phyloP scores from a whole-genome alignment of 2,888 invertebrate genomes.

The Entomobrya multifasciata region DNA sequence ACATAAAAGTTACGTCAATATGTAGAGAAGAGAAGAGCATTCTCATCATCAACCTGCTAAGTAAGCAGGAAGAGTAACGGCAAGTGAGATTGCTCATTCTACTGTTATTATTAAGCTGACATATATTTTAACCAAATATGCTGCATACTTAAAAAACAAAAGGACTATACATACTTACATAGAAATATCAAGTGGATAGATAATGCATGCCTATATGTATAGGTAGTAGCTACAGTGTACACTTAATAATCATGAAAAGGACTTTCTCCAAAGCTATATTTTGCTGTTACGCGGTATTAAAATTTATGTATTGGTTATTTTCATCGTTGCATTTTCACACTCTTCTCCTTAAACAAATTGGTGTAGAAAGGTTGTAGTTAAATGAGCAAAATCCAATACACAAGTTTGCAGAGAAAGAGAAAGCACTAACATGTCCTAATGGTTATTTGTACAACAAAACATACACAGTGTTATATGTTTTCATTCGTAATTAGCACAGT shows the following conservation, averaged over 20 bases:
- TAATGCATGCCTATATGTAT: not conserved
- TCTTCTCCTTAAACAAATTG: not conserved
- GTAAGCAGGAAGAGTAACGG: not conserved
- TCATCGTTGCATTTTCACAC: not conserved
- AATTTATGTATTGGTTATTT: not conserved
- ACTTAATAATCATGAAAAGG: not conserved
- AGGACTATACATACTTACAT: not conserved
- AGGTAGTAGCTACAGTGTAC: not conserved
- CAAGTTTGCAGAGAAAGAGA: not conserved
- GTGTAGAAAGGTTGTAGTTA: no score
- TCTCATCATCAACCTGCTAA: not conserved
- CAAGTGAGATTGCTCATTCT: constrained; percentile 11
- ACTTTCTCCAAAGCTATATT: not conserved
- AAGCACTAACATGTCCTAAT: not conserved
- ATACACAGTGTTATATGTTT: constrained; percentile 5
- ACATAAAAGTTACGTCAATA: constrained; percentile 4
- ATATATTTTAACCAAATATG: constrained; percentile 2
- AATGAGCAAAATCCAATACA: no score
- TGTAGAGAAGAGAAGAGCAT: not conserved
- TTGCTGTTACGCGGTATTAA: not conserved
- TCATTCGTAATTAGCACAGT: not conserved
- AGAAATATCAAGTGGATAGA: not conserved
- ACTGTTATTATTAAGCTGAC: not conserved
- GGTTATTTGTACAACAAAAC: not conserved
- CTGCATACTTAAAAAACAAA: constrained; percentile 2